Conservation (phyloP, 2,113 vertebrate genomes). For the Bothrops jararaca region DNA sequence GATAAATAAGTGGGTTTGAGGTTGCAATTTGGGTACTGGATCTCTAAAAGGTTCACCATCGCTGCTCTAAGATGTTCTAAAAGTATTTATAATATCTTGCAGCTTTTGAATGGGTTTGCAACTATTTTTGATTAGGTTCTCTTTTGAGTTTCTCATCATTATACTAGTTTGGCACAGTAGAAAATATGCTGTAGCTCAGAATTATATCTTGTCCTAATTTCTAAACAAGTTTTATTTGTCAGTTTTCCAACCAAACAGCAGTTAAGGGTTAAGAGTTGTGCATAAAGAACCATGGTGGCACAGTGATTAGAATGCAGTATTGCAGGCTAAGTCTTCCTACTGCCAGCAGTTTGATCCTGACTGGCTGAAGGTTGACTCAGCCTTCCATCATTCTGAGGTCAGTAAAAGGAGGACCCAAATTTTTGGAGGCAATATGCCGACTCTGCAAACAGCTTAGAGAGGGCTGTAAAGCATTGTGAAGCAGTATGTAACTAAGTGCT, state of each 20-base stretch:
- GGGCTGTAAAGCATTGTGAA: neutral
- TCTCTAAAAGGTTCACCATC: no score
- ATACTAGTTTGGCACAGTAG: neutral
- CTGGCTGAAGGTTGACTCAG: neutral
- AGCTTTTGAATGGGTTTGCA: neutral
- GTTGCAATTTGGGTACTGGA: no score
- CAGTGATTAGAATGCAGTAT: neutral
- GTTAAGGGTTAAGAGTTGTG: neutral
- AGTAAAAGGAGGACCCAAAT: neutral
- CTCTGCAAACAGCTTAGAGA: neutral
- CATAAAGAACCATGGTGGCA: neutral
- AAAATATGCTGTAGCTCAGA: neutral
- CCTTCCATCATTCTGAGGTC: neutral
- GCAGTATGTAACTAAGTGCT: neutral
- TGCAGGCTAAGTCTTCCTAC: neutral
- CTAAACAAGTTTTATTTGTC: neutral
- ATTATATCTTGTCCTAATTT: neutral
- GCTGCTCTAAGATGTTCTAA: neutral
- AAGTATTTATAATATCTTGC: neutral
- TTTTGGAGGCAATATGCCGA: neutral
- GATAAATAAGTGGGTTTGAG: no score
- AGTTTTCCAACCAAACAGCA: neutral
- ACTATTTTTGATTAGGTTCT: neutral
- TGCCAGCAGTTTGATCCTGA: neutral
- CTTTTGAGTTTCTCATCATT: neutral